phyloP scores from a whole-genome alignment of 2,888 invertebrate genomes.

The Schizaphis graminum region DNA sequence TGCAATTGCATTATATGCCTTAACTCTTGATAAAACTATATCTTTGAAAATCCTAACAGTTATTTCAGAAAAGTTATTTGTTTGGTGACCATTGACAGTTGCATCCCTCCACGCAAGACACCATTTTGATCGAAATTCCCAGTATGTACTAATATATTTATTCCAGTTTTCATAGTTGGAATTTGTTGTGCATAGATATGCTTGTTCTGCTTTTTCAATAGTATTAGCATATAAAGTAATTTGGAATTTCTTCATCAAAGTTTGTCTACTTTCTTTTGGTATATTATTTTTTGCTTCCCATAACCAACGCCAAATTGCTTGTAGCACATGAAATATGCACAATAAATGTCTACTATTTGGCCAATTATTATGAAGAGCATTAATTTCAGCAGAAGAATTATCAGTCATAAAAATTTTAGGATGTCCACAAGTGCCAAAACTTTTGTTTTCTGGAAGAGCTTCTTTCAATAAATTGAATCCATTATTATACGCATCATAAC shows the following conservation, averaged over 20 bases:
- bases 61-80: slow-evolving; percentile 1
- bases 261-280: neutral
- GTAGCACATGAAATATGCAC: slow-evolving; percentile 66
- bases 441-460: neutral
- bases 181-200: neutral
- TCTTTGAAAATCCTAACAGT: neutral
- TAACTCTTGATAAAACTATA: neutral
- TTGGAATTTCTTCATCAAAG: neutral
- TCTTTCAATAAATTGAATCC: neutral
- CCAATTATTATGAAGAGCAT: neutral
- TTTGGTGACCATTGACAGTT: neutral
- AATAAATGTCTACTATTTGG: slow-evolving; percentile 43
- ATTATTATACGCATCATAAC: neutral
- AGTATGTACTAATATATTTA: neutral
- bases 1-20: neutral
- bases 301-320: slow-evolving; percentile 66
- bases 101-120: neutral
- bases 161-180: neutral
- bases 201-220: slow-evolving; percentile 3
- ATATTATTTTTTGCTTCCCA: slow-evolving; percentile 15
- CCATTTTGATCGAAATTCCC: neutral
- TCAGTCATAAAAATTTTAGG: neutral
- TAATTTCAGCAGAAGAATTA: neutral
- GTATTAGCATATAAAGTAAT: neutral
- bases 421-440: neutral